Evolutionary conservation across 1,140 invertebrate genomes (phyloP), one percentile per base, ranked within the genome.

Genomic region (Mamestra configurata): DNA sequence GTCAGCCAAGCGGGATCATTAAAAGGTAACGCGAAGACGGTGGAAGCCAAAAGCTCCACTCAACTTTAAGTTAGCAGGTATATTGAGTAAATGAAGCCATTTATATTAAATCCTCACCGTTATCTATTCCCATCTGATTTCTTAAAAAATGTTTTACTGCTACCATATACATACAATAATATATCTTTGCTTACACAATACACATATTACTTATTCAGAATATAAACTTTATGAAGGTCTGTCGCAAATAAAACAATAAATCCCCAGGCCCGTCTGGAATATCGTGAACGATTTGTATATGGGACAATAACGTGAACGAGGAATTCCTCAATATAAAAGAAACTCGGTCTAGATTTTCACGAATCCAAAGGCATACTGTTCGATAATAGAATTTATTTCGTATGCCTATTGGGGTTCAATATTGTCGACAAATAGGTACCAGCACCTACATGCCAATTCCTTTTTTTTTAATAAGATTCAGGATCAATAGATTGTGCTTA

Each of bases 201-300:
- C 11, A 53, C 4, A 53, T 53, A 18, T 35, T 53, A 71, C 27
- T 53, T 51, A 73, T 53, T 73, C 27, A 57, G 15, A 55, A 57
- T 22, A 73, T 73, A 73, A 73, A 57, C 31, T 53, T 73, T 73
- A 57, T 57, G 49, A 37, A 51, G 51, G 71, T 57, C 49, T 55
- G 51, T 57, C 18, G 10, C 71, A 70, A 79, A 73, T 64, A 72
- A 79, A 79, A 55, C 24, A 61, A 79, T 73, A 79, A 73, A 77
- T 81, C 73, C 31, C 73, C 35, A 51, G 37, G 40, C 49, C 55
- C 64, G 64, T 51, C 40, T 51, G 24, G 79, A 77, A 80, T 80
- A 59, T 64, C 27, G n/a, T 61, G 53, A 80, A 80, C 73, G 79
- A 77, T 80, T 76, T 76, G 61, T 76, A 76, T 70, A 76, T 57